Evolutionary conservation across 2,888 invertebrate species (phyloP).

Genomic region (Charanyca ferruginea): DNA sequence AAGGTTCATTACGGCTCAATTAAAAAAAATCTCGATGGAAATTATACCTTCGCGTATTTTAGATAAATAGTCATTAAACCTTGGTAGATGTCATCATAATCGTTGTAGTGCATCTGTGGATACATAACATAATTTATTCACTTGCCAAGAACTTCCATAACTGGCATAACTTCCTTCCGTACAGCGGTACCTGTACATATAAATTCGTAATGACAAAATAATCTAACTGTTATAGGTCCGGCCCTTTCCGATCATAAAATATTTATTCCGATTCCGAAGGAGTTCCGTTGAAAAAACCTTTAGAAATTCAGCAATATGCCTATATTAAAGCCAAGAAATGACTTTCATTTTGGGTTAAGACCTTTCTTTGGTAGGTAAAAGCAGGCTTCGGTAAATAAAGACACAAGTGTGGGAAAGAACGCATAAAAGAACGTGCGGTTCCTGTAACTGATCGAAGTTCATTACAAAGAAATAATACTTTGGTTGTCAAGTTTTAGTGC

Average conservation of each 20-base stretch:
- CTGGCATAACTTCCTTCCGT: slow-evolving; percentile 51
- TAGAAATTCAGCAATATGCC: slow-evolving; percentile 12
- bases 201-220: slow-evolving; percentile 23
- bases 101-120: neutral
- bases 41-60: no score
- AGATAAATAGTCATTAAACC: no score
- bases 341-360: neutral
- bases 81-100: no score
- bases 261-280: slow-evolving; percentile 12
- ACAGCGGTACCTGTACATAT: slow-evolving; percentile 17
- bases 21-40: no score
- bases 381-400: neutral
- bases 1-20: no score
- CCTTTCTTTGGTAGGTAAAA: neutral
- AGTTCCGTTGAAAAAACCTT: slow-evolving; percentile 13
- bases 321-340: neutral
- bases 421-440: neutral
- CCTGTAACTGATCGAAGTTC: neutral
- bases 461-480: neutral
- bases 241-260: slow-evolving; percentile 38
- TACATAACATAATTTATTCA: slow-evolving; percentile 19
- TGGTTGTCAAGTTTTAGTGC: slow-evolving; percentile 10
- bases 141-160: slow-evolving; percentile 13
- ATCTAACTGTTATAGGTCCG: slow-evolving; percentile 34
- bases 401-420: neutral